Conservation (phyloP, 2,888 invertebrate genomes). For the Embidobia sp. region DNA sequence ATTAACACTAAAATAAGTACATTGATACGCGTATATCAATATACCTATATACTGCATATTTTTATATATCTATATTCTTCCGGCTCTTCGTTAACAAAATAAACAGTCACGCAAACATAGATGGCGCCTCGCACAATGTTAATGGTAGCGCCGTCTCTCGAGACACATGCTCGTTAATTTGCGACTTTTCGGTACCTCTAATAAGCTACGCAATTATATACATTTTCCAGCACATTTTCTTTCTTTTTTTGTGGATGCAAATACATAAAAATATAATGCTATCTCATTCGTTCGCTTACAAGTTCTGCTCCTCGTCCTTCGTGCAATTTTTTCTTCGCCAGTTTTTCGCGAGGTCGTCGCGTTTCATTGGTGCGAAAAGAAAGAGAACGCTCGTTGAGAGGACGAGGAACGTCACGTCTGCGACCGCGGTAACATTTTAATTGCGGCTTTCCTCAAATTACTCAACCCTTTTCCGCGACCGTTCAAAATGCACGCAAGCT, state of each 20-base stretch:
- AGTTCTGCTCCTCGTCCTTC: no score
- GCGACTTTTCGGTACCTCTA: constrained; percentile 50
- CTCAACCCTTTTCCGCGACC: constrained; percentile 37
- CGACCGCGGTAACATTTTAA: constrained; percentile 59
- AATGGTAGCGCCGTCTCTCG: constrained; percentile 41
- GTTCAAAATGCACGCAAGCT: constrained; percentile 22
- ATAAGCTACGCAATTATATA: constrained; percentile 60
- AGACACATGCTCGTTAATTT: constrained; percentile 61
- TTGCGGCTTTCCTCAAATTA: constrained; percentile 61
- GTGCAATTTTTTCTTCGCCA: constrained; percentile 32
- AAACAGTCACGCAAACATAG: no score
- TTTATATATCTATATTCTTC: no score
- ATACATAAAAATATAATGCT: no score
- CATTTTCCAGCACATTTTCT: constrained; percentile 36
- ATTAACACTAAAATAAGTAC: constrained; percentile 14
- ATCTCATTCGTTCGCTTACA: no score
- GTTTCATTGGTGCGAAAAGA: constrained; percentile 41
- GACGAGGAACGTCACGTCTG: constrained; percentile 47
- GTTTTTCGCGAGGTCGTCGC: constrained; percentile 2
- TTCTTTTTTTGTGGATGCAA: constrained; percentile 1
- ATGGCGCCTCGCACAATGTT: constrained; percentile 13
- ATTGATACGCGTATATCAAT: no score
- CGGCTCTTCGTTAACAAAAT: no score
- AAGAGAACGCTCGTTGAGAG: constrained; percentile 18
- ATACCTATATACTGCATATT: no score